A percentile compares a stretch with the other conserved stretches of the same genome.
These are phyloP conservation scores for Xenopus laevis DNA, from an alignment of 2,113 vertebrate species.

Conservation along the genomic window DNA sequence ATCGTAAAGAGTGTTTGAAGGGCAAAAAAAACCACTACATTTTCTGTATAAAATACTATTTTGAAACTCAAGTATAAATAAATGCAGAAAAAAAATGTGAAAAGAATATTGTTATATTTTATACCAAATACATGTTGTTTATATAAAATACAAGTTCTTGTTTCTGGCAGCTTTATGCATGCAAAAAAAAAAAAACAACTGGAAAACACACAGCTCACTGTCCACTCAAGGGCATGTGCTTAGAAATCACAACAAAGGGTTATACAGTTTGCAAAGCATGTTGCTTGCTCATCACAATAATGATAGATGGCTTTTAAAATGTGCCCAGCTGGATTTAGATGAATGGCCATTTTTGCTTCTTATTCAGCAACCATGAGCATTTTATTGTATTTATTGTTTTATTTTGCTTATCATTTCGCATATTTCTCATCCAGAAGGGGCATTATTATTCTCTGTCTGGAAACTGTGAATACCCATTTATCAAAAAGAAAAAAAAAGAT, in stretches of 20 bases:
- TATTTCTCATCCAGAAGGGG: conserved; percentile 48
- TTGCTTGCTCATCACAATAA: conserved; percentile 70
- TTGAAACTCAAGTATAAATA: no score
- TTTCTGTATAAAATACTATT: no score
- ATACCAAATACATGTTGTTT: no score
- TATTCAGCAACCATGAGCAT: conserved; percentile 63
- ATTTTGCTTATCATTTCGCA: conserved; percentile 63
- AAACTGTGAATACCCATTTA: no score
- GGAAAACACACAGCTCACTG: conserved; percentile 27
- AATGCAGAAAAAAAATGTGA: no score
- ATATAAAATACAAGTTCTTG: no score
- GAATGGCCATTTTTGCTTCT: conserved; percentile 68
- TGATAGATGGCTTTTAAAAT: conserved; percentile 76
- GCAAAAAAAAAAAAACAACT: no score
- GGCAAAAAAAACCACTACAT: no score
- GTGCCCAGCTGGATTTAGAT: conserved; percentile 66
- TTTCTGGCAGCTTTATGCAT: no score
- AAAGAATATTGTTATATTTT: no score
- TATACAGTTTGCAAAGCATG: conserved; percentile 55
- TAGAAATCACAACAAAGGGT: conserved; percentile 58
- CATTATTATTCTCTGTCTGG: conserved; percentile 65
- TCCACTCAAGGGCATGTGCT: conserved; percentile 61
- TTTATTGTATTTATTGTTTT: conserved; percentile 51
- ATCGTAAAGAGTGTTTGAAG: no score
- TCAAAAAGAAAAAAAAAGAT: no score